These are phyloP conservation scores for Steatornis caripensis DNA, from an alignment of 2,113 vertebrate genomes.

Conservation along the genomic window DNA sequence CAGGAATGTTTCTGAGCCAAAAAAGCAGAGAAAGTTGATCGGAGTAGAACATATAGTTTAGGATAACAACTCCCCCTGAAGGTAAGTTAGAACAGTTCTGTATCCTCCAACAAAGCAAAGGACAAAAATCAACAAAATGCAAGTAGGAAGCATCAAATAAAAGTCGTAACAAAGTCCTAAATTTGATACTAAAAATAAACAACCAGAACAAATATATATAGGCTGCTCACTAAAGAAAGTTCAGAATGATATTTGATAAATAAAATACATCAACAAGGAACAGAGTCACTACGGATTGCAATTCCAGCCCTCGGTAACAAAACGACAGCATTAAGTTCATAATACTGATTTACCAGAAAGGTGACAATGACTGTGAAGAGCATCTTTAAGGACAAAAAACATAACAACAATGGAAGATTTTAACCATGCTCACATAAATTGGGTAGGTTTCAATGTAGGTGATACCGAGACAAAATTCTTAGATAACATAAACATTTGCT, in stretches of 20 bases:
- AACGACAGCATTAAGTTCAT: background rate
- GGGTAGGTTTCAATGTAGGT: background rate
- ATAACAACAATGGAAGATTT: background rate
- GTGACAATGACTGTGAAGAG: background rate
- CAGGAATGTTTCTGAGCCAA: background rate
- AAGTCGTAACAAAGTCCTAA: background rate
- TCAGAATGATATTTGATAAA: background rate
- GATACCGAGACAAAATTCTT: background rate
- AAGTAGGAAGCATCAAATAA: background rate
- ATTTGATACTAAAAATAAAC: background rate
- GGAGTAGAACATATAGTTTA: background rate
- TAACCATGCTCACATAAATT: background rate
- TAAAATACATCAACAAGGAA: background rate
- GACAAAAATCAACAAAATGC: background rate
- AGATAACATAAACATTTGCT: background rate
- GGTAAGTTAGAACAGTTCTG: background rate
- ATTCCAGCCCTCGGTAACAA: background rate
- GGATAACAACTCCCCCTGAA: background rate
- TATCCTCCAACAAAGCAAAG: background rate
- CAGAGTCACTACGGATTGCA: background rate
- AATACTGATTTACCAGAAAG: background rate
- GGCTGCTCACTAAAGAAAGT: background rate
- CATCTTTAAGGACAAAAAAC: background rate
- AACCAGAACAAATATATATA: background rate
- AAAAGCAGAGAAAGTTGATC: background rate